Evolutionary conservation across 1,140 invertebrate species (phyloP), one percentile per base, ranked within the genome.

Genomic region (Asobara japonica): DNA sequence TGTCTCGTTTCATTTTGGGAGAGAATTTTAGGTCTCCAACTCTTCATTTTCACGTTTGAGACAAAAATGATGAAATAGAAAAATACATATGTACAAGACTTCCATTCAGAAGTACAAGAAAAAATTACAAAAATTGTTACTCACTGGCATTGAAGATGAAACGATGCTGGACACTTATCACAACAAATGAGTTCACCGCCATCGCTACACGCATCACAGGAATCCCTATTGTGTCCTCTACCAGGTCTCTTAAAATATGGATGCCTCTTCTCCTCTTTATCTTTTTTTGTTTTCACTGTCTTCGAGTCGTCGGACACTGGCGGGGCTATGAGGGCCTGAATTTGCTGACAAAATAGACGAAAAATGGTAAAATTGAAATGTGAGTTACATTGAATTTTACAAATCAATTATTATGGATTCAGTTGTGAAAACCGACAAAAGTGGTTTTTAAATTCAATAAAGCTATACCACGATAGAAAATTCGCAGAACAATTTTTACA

Each of bases 131-230:
- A 30, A 20, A 5, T 0, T 18, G 18, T 36, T n/a, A 48, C 93
- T 92, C 88, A 97, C 95, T 98, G 96, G 91, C 97, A 98, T 65
- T 93, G 91, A 51, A 98, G 89, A 88, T 98, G 97, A 88, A 98
- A 98, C 33, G 96, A 96, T 33, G 95, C 95, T 33, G 96, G 96
- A 83, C 97, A 98, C 74, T 93, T 92, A 83, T 98, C 97, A 86
- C 97, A 98, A 83, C 96, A 98, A 64, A 98, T 92, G n/a, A 98
- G 87, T 85, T 97, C 95, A 30, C 97, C 97, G 38, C 96, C 96
- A 89, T 98, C 96, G 75, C 93, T 91, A 83, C 96, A 97, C 51
- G 93, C 93, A 87, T 98, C 96, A 84, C 97, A 98, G 73, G 91
- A 93, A 83, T 98, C 96, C 84, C 95, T 94, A 87, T 98, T 98